These are phyloP conservation scores for Actenoides lindsayi DNA, from an alignment of 2,113 vertebrate species.

Conservation along the genomic window DNA sequence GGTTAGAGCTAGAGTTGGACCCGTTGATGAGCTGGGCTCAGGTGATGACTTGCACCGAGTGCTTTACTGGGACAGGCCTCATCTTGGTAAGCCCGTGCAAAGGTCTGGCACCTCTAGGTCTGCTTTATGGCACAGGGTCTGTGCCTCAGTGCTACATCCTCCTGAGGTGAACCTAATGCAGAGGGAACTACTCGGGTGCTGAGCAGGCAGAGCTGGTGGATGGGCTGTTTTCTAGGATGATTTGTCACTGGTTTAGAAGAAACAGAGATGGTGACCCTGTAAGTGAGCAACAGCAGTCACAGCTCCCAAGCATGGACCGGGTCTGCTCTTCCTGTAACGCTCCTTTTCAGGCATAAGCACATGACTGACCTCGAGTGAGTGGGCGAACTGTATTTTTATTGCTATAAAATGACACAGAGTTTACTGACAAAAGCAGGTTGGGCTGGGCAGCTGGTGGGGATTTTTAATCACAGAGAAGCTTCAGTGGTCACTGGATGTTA, in stretches of 20 bases:
- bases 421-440: slow-evolving; percentile 24
- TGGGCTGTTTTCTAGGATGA: accelerated
- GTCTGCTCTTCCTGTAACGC: neutral
- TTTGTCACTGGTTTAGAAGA: neutral
- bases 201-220: neutral
- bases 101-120: neutral
- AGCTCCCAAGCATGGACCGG: neutral
- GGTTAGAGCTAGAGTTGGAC: neutral
- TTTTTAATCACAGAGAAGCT: slow-evolving; percentile 40
- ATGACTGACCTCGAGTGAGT: neutral
- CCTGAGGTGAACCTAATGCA: accelerated
- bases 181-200: neutral
- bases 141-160: neutral
- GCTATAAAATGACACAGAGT: neutral
- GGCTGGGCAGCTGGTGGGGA: neutral
- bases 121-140: neutral
- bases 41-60: neutral
- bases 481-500: slow-evolving; percentile 16
- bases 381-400: neutral
- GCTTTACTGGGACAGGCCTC: neutral
- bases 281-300: neutral
- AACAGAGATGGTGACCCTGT: neutral
- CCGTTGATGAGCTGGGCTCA: neutral
- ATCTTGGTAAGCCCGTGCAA: neutral
- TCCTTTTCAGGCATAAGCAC: neutral